These are phyloP conservation scores for Glossophaga mutica DNA, from an alignment of 2,797 vertebrate species.

Conservation along the genomic window DNA sequence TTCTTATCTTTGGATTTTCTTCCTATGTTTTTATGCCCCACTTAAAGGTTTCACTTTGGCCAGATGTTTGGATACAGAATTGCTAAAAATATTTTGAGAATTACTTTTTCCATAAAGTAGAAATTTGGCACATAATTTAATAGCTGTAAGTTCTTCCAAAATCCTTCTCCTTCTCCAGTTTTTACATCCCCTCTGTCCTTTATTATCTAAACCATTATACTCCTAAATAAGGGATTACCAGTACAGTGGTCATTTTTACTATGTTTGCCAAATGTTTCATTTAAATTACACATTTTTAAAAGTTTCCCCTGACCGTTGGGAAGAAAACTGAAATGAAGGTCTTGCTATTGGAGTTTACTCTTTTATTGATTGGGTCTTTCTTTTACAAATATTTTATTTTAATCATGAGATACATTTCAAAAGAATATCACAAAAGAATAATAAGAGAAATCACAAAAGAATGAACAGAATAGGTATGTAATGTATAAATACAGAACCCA, in stretches of 20 bases:
- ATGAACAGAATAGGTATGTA: not conserved
- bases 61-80: not conserved
- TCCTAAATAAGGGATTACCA: not conserved
- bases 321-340: not conserved
- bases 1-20: not conserved
- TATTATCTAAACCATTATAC: not conserved
- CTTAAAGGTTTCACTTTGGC: not conserved
- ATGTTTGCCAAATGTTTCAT: not conserved
- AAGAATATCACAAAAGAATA: not conserved
- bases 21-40: not conserved
- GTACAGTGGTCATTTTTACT: not conserved
- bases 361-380: not conserved
- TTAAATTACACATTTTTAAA: not conserved
- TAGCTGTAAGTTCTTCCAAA: not conserved
- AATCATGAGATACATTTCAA: not conserved
- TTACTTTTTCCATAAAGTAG: not conserved
- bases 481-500: not conserved
- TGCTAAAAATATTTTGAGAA: not conserved
- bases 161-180: not conserved
- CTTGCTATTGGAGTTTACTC: not conserved
- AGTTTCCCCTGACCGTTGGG: not conserved
- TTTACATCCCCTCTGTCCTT: not conserved
- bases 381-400: not conserved
- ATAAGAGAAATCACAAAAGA: not conserved
- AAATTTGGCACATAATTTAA: not conserved